Evolutionary conservation across 2,888 invertebrate genomes (phyloP), one percentile per base, ranked within the genome.

Genomic region (Limnephilus rhombicus): DNA sequence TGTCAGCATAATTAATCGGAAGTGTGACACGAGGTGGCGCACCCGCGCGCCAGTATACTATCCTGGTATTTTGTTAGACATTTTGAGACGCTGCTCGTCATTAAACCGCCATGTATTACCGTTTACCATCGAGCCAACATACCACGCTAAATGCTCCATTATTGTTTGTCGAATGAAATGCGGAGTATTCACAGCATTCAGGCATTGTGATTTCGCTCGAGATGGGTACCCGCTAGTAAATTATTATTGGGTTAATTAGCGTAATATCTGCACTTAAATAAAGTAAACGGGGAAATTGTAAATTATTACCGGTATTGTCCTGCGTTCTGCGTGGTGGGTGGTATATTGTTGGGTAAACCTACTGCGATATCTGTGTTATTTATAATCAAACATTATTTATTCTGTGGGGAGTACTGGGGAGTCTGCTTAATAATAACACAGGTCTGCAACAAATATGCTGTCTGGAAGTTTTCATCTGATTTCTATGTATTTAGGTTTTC

Each of bases 1-100:
- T 90, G 85, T 90, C 85, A 83, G 82, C 85, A 85, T 90, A 90
- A 90, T 90, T 90, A 90, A 90, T 90, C 49, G 90, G 31, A 85
- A 83, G 90, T 90, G 90, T 90, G 85, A 85, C 82, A 15, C 24
- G 85, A 80, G 80, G 45, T 82, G 68, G 81, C 49, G n/a, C 89
- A 81, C 81, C 89, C 37, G 29, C 81, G 45, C 31, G 82, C 81
- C 29, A 82, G 81, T 89, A 81, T 89, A 29, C 82, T 41, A 34
- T 41, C 89, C 89, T 45, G 82, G 89, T 81, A 89, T 89, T n/a
- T 41, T 89, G 81, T 68, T n/a, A 24, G n/a, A 24, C 11, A 68
- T 68, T 68, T n/a, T 68, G 68, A n/a, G 68, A 81, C 24, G 81
- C 80, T 82, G 89, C 68, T 88, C 80, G 88, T 88, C 80, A 88